Evolutionary conservation across 2,888 invertebrate species (phyloP), one percentile per base, ranked within the genome.

Genomic region (Helicoverpa assulta): DNA sequence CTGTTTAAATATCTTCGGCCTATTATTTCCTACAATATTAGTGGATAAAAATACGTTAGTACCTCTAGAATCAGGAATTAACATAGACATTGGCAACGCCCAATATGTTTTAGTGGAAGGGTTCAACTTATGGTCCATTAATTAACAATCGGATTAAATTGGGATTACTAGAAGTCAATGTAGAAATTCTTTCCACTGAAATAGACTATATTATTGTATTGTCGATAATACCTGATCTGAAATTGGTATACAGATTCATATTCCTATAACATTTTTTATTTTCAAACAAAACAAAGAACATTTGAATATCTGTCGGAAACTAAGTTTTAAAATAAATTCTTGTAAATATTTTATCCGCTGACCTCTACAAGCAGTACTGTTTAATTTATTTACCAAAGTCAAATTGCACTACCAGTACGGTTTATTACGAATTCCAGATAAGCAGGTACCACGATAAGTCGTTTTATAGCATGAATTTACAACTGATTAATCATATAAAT

Each of bases 41-140:
- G n/a, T 47, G 12, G 6, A 47, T 12, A n/a, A 5, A 47, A 47
- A 47, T 47, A 43, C 0, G 3, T 10, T 10, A 40, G 40, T 40
- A 40, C 8, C 47, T 1, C 6, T 47, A n/a, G 47, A 47, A 47
- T n/a, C n/a, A 47, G n/a, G 6, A n/a, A 59, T 59, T 59, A 51
- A 21, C 19, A 59, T 51, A 61, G 59, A 21, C 33, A 26, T 50
- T 21, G 26, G 16, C 37, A 29, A 76, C 26, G 53, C n/a, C 51
- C 52, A 26, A 58, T 50, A 68, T 59, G 54, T 64, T 73, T 40
- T 5, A 61, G 3, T 19, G 21, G 19, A 55, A 72, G 61, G 73
- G 57, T 72, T 47, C 5, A 61, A 76, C 76, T 52, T 65, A 67
- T 61, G 59, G 10, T 58, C 52, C 51, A 76, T 72, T 76, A 63